Percentiles rank a stretch among this genome's conserved stretches.
phyloP scores from a whole-genome alignment of 2,113 vertebrate genomes.

The Isurus oxyrinchus region DNA sequence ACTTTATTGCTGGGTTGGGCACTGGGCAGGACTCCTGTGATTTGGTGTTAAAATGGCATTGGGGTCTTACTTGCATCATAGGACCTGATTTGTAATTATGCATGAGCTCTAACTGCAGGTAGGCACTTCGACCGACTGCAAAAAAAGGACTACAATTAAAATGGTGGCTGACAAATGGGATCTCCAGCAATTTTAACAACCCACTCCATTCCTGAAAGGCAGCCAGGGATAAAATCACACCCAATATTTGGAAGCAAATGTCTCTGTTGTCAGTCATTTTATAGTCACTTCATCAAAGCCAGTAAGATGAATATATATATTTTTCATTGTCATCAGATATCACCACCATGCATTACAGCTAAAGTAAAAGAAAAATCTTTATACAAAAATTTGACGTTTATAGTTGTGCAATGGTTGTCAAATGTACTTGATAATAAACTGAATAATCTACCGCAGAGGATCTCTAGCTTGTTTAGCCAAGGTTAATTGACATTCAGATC shows the following conservation, averaged over 20 bases:
- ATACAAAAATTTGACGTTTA: neutral
- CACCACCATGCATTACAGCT: neutral
- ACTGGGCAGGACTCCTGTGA: neutral
- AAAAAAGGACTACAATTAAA: neutral
- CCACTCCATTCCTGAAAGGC: too few species aligned
- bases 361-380: neutral
- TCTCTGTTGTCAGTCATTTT: neutral
- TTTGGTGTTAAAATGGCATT: neutral
- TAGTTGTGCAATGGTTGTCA: neutral
- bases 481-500: conserved; percentile 89
- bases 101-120: neutral
- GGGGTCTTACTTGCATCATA: neutral
- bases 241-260: neutral
- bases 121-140: neutral
- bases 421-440: conserved; percentile 20
- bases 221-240: neutral
- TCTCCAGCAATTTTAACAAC: neutral
- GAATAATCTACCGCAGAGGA: neutral
- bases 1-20: neutral
- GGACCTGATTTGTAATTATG: neutral
- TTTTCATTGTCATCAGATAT: neutral
- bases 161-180: neutral
- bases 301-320: neutral
- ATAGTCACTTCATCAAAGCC: neutral
- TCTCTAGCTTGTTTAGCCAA: conserved; percentile 40